A percentile compares a stretch with the other conserved stretches of the same genome.
Evolutionary conservation across 2,888 invertebrate species (phyloP).

Genomic region (Plusia festucae): DNA sequence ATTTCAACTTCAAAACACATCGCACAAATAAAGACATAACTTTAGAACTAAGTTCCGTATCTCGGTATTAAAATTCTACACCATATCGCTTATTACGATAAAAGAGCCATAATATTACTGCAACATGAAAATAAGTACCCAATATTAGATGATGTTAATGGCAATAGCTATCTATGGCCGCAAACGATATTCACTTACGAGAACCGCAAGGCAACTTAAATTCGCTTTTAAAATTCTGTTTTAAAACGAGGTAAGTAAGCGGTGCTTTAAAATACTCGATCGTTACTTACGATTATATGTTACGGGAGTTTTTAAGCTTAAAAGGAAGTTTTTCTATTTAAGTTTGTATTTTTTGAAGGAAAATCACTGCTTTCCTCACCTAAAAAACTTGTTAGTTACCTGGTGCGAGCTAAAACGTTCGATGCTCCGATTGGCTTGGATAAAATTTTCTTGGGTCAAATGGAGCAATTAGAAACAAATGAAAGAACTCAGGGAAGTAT

Average conservation of each 20-base stretch:
- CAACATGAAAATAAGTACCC: constrained; percentile 25
- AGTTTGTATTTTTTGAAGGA: not conserved
- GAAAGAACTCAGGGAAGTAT: no score
- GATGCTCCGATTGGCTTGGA: no score
- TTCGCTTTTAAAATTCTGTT: constrained; percentile 47
- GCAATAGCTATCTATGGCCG: constrained; percentile 29
- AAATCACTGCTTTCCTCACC: no score
- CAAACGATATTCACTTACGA: constrained; percentile 50
- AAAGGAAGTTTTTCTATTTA: not conserved
- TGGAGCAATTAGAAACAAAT: no score
- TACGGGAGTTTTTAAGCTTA: not conserved
- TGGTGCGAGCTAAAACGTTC: no score
- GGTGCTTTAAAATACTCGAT: constrained; percentile 23
- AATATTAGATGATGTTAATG: constrained; percentile 40
- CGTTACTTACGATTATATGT: not conserved
- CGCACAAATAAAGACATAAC: not conserved
- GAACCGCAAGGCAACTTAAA: constrained; percentile 16
- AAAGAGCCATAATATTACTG: constrained; percentile 16
- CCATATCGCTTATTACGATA: constrained; percentile 10
- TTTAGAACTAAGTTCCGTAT: not conserved
- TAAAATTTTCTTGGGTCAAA: no score
- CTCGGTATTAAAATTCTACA: not conserved
- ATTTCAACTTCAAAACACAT: not conserved
- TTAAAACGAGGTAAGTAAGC: constrained; percentile 44
- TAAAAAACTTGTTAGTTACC: no score